Evolutionary conservation across 1,140 invertebrate species (phyloP).

Genomic region (Listronotus bonariensis): DNA sequence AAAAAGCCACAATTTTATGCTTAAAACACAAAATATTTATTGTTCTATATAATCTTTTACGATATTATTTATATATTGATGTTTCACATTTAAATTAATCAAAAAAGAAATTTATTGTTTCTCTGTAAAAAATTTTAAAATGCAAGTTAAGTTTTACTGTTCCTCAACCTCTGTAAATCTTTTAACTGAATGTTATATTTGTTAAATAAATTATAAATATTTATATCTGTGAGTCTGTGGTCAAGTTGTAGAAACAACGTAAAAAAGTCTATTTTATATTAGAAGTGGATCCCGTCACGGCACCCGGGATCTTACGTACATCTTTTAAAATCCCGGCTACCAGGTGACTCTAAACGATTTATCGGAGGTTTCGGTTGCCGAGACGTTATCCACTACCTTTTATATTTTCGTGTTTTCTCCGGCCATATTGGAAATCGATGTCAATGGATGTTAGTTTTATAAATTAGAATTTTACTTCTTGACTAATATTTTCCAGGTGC

Average conservation of each 20-base stretch:
- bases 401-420: constrained; percentile 23
- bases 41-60: no score
- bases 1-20: no score
- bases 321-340: not conserved
- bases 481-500: not conserved
- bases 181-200: constrained; percentile 55
- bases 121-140: not conserved
- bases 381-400: not conserved
- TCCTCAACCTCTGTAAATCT: constrained; percentile 43
- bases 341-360: no score
- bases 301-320: not conserved
- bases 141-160: constrained; percentile 25
- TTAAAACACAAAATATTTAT: no score
- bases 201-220: constrained; percentile 54
- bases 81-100: no score
- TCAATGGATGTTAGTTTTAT: constrained; percentile 20
- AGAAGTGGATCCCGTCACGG: not conserved
- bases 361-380: constrained; percentile 3
- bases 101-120: no score
- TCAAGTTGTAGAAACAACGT: constrained; percentile 39
- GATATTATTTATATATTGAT: no score
- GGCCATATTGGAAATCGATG: constrained; percentile 32
- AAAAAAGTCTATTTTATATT: constrained; percentile 17
- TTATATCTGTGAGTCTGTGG: constrained; percentile 50
- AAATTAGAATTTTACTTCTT: constrained; percentile 34